Conservation (phyloP, 2,888 invertebrate species). For the Clivina fossor region DNA sequence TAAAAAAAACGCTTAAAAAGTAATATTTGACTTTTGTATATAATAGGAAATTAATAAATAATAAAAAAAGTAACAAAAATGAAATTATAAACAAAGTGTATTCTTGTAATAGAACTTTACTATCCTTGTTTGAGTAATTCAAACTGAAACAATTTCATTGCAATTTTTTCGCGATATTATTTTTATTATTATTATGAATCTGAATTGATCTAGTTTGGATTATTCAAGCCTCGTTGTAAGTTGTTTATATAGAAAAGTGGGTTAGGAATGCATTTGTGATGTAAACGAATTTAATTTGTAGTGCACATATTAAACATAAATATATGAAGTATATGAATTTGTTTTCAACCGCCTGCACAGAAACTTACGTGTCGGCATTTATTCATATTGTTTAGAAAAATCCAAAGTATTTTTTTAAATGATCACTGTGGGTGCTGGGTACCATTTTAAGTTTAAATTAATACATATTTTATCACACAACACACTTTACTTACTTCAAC, state of each 20-base stretch:
- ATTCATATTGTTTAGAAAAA: constrained; percentile 1
- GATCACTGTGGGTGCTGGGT: constrained; percentile 41
- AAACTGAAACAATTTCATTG: not conserved
- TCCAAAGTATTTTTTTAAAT: constrained; percentile 35
- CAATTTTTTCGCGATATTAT: not conserved
- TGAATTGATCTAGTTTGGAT: constrained; percentile 1
- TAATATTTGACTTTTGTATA: constrained; percentile 2
- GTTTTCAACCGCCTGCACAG: not conserved
- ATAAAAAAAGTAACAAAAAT: constrained; percentile 1
- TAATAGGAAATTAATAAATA: constrained; percentile 8
- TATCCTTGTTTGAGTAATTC: not conserved
- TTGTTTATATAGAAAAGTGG: constrained; percentile 7
- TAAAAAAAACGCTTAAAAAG: not conserved
- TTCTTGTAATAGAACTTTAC: constrained; percentile 11
- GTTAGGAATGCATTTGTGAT: constrained; percentile 18
- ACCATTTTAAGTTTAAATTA: constrained; percentile 15
- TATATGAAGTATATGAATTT: not conserved
- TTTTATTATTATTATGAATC: not conserved
- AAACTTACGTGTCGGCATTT: constrained; percentile 2
- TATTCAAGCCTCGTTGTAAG: not conserved
- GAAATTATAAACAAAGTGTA: constrained; percentile 16
- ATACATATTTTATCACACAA: not conserved
- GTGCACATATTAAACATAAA: constrained; percentile 28
- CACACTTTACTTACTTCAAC: too few relatives aligned
- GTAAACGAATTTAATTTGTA: constrained; percentile 6